Conservation (phyloP, 2,888 invertebrate genomes). For the Neelides folsomi region DNA sequence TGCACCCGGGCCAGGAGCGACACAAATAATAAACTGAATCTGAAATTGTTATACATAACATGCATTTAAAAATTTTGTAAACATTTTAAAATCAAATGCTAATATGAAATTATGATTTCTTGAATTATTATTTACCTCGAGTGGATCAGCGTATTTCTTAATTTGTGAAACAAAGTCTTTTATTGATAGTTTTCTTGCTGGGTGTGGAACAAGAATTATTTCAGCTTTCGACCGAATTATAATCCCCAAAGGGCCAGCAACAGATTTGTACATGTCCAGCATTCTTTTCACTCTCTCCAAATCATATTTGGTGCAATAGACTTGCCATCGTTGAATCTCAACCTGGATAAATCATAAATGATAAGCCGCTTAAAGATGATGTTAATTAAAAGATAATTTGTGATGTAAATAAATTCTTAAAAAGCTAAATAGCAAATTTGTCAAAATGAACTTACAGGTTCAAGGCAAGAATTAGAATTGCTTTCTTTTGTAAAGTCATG, state of each 20-base stretch:
- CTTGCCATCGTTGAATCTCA: slow-evolving; percentile 8
- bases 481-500: slow-evolving; percentile 20
- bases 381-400: too few species aligned
- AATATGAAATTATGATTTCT: too few species aligned
- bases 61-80: too few species aligned
- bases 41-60: too few species aligned
- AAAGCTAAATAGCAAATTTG: neutral
- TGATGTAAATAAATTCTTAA: too few species aligned
- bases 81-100: too few species aligned
- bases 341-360: slow-evolving; percentile 4
- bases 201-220: too few species aligned
- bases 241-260: slow-evolving; percentile 10
- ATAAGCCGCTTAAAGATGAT: too few species aligned
- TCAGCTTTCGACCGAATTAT: slow-evolving; percentile 2
- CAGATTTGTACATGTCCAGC: slow-evolving; percentile 10
- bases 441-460: slow-evolving; percentile 16
- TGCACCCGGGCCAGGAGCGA: slow-evolving; percentile 53
- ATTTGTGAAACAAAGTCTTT: too few species aligned
- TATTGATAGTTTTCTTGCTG: too few species aligned
- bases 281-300: slow-evolving; percentile 8
- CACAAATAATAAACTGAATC: slow-evolving; percentile 60
- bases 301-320: slow-evolving; percentile 12
- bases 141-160: too few species aligned
- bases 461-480: slow-evolving; percentile 10
- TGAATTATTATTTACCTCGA: too few species aligned